Evolutionary conservation across 2,113 vertebrate genomes (phyloP), one percentile per base, ranked within the genome.

Genomic region (Macquaria ambigua): DNA sequence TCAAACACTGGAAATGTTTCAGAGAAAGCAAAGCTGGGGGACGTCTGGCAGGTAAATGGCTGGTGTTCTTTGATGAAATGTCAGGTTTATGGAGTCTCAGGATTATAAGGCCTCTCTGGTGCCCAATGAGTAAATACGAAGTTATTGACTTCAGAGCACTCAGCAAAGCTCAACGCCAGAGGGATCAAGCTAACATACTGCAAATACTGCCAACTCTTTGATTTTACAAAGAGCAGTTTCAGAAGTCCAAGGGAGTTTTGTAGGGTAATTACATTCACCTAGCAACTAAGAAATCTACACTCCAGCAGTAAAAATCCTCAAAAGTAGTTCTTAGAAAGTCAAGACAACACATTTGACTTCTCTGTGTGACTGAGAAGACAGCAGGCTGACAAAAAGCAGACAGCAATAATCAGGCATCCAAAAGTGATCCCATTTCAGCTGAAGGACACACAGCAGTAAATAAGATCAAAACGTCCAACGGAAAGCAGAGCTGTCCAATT

Each of bases 401-500:
- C 8, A 23, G 37, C 34, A 28, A 12, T 68, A 20, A n/a, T 25
- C 18, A 46, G 25, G 37, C 23, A 52, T 37, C 18, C 6, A 21
- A 69, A 89, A 74, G 61, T 55, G 14, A 53, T 53, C 37, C 31
- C 21, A 21, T 81, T 68, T 52, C 11, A 53, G 50, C 55, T 53
- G 59, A 91, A 86, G 78, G 87, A 87, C 74, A 69, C 58, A 48
- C 58, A 48, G 77, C 62, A 55, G 82, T 74, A 83, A 88, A 93
- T 72, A 85, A 79, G 81, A 85, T 74, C 74, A 87, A 88, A 90
- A 88, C 74, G 73, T 79, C 73, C 77, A 79, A 78, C 59, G 75
- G 72, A 83, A 82, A 75, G 74, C 56, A 39, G 81, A 87, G 82
- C 66, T n/a, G 76, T 88, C 85, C 87, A 94, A 93, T 93, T 92